These are phyloP conservation scores for Heliconius hermathena DNA, from an alignment of 1,140 invertebrate genomes.

Conservation along the genomic window DNA sequence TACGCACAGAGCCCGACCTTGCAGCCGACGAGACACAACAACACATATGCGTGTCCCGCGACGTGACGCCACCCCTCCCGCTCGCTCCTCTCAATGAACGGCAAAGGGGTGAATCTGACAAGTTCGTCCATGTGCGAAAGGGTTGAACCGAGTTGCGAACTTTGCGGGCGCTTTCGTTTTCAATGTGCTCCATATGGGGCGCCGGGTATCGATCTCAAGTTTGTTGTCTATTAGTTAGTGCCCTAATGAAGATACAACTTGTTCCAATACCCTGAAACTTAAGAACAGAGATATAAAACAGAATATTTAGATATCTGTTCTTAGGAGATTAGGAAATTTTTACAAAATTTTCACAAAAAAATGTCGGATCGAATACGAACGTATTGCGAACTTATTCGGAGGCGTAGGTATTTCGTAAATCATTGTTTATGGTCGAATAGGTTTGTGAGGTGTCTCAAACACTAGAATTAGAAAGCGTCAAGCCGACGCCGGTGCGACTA, in stretches of 20 bases:
- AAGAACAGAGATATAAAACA: neutral
- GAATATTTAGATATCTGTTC: too few relatives aligned
- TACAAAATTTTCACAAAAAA: slow-evolving; percentile 41
- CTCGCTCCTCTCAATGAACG: slow-evolving; percentile 63
- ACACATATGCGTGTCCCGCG: slow-evolving; percentile 62
- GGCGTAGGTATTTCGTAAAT: slow-evolving; percentile 70
- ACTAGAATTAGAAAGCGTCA: slow-evolving; percentile 79
- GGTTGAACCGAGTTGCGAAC: slow-evolving; percentile 67
- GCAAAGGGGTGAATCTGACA: slow-evolving; percentile 65
- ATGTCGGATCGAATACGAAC: slow-evolving; percentile 56
- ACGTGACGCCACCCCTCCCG: neutral
- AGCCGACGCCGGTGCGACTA: slow-evolving; percentile 64
- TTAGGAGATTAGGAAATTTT: neutral
- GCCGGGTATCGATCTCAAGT: slow-evolving; percentile 62
- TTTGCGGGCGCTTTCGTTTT: slow-evolving; percentile 73
- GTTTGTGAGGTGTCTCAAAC: slow-evolving; percentile 67
- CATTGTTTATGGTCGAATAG: slow-evolving; percentile 78
- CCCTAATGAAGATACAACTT: slow-evolving; percentile 41
- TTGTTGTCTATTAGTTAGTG: slow-evolving; percentile 52
- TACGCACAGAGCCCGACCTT: slow-evolving; percentile 51
- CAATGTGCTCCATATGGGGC: slow-evolving; percentile 68
- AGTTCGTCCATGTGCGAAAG: slow-evolving; percentile 66
- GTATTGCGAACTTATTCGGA: slow-evolving; percentile 52
- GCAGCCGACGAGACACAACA: slow-evolving; percentile 61
- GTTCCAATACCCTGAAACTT: neutral